Conservation (phyloP, 1,140 invertebrate genomes). For the Calosoma granatense region DNA sequence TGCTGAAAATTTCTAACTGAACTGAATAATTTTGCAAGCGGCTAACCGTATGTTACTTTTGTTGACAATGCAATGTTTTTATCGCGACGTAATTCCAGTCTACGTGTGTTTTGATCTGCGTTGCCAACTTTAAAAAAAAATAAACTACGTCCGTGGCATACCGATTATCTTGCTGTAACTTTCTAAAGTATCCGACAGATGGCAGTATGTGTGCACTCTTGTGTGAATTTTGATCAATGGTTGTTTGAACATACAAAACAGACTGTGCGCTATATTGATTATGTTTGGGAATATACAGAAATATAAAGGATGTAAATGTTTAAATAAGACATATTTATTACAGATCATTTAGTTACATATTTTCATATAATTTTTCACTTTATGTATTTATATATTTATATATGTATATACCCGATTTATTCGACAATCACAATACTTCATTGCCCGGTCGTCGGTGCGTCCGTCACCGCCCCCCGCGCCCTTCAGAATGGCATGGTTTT, state of each 20-base stretch:
- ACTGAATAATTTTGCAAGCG: background rate
- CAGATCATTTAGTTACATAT: constrained; percentile 31
- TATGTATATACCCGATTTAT: constrained; percentile 28
- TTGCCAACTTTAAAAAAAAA: background rate
- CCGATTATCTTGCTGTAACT: too few species aligned
- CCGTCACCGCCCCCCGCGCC: too few species aligned
- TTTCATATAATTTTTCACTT: constrained; percentile 28
- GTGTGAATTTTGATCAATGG: too few species aligned
- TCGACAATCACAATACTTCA: constrained; percentile 12
- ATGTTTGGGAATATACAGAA: background rate
- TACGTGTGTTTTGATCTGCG: background rate
- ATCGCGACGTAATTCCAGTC: background rate
- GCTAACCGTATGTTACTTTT: background rate
- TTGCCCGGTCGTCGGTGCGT: background rate
- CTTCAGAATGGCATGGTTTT: background rate
- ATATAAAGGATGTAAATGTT: background rate
- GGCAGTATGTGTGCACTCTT: too few species aligned
- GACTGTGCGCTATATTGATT: too few species aligned
- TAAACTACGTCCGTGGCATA: too few species aligned
- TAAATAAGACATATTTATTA: constrained; percentile 33
- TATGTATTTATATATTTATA: constrained; percentile 25
- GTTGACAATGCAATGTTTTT: constrained; percentile 2
- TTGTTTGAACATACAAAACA: too few species aligned
- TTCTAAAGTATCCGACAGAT: too few species aligned
- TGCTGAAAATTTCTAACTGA: constrained; percentile 23